Conservation (phyloP, 2,797 vertebrate species). For the Anguilla pacifica region DNA sequence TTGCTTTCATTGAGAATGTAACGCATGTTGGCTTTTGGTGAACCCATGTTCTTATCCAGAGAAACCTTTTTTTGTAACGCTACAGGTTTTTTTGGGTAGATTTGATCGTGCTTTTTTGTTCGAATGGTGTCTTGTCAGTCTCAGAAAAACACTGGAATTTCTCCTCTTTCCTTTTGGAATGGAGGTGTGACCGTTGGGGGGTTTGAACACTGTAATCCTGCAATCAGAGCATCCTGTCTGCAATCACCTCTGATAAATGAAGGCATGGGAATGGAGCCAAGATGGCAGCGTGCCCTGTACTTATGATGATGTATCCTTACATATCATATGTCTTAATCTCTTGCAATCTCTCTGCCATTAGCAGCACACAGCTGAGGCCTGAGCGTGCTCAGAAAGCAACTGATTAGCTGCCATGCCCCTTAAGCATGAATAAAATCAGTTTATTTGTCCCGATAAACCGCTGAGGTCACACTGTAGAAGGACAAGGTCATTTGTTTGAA, state of each 20-base stretch:
- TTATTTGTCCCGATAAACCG: not conserved
- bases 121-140: not conserved
- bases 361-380: not conserved
- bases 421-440: not conserved
- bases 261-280: too few relatives aligned
- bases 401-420: not conserved
- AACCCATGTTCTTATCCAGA: not conserved
- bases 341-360: too few relatives aligned
- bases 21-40: not conserved
- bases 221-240: not conserved
- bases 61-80: not conserved
- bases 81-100: not conserved
- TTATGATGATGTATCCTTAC: too few relatives aligned
- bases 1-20: not conserved
- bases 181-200: not conserved
- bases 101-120: not conserved
- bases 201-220: not conserved
- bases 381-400: not conserved
- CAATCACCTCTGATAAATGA: too few relatives aligned
- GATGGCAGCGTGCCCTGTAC: too few relatives aligned
- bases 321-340: too few relatives aligned
- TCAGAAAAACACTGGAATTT: not conserved
- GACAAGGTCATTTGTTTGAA: too few relatives aligned
- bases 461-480: too few relatives aligned
- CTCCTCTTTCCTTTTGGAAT: not conserved